Evolutionary conservation across 2,113 vertebrate genomes (phyloP).

Genomic region (Thamnaconus septentrionalis): DNA sequence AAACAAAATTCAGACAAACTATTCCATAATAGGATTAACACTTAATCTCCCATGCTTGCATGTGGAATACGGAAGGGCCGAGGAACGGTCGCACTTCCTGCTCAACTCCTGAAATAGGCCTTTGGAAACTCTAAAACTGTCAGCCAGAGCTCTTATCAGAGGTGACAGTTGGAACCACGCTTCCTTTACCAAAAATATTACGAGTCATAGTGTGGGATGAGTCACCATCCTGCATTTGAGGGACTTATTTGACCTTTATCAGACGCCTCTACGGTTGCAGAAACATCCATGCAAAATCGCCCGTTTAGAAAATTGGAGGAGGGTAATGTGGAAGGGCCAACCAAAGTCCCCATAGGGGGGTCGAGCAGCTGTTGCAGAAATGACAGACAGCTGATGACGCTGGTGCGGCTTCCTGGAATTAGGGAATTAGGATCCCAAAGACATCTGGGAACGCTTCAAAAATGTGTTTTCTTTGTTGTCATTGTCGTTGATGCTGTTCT

Average conservation of each 20-base stretch:
- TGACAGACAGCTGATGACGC: slow-evolving; percentile 11
- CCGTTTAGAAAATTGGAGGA: slow-evolving; percentile 7
- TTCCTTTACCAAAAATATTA: slow-evolving; percentile 16
- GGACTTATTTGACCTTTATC: too few relatives aligned
- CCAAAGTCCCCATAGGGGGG: neutral
- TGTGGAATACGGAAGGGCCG: neutral
- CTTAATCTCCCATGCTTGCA: slow-evolving; percentile 24
- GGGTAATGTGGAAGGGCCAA: neutral
- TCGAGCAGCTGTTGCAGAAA: slow-evolving; percentile 21
- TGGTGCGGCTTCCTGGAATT: neutral
- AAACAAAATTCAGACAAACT: slow-evolving; percentile 1
- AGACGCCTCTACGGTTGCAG: neutral
- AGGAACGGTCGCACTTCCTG: too few relatives aligned
- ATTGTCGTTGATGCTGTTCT: too few relatives aligned
- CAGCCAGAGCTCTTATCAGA: slow-evolving; percentile 10
- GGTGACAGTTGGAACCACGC: slow-evolving; percentile 12
- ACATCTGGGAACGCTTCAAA: neutral
- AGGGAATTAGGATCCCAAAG: slow-evolving; percentile 1
- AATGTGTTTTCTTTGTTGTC: too few relatives aligned
- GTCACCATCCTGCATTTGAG: too few relatives aligned
- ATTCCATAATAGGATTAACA: slow-evolving; percentile 51
- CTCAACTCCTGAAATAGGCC: too few relatives aligned
- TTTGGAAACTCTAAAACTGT: too few relatives aligned
- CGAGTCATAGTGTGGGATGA: too few relatives aligned
- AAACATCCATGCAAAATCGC: neutral